Evolutionary conservation across 2,113 vertebrate species (phyloP), one percentile per base, ranked within the genome.

Genomic region (Rallus limicola): DNA sequence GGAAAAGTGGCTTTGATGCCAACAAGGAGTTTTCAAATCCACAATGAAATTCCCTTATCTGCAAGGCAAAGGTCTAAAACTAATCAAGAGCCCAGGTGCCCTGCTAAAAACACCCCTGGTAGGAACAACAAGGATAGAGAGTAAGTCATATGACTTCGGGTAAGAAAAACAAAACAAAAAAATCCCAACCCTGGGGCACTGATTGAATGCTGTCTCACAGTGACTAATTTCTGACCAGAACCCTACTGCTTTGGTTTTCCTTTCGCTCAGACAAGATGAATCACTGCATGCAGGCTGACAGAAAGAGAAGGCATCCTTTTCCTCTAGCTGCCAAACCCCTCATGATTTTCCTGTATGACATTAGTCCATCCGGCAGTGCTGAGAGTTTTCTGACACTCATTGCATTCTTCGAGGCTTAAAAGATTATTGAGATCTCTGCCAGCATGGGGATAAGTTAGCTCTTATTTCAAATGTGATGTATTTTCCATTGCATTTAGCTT

Each of bases 141-240:
- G 70, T 89, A 82, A 90, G 38, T 94, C 78, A 86, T 33, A 34
- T 96, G 75, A 48, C 29, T 83, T 82, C 5, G 15, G 26, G 87
- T 96, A 97, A 96, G 81, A 92, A 96, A 96, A 96, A 96, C 69
- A 95, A 95, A 94, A 72, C 62, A 64, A 87, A 92, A 92, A 92
- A 95, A 55, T 82, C 38, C 78, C 93, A 87, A 1, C 52, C 33
- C 89, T 64, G 36, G 71, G 76, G 71, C 86, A 87, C 78, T 1
- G 16, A 76, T 86, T 16, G 70, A 87, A 82, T 31, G 26, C 79
- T 50, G 60, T 92, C 80, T 92, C 34, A 17, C 52, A 58, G 88
- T 81, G 93, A 96, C 82, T 92, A 82, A 95, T 91, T 93, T 96
- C 94, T 93, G 82, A 93, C 95, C 91, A 75, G 78, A 97, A 90